Evolutionary conservation across 2,888 invertebrate genomes (phyloP), one percentile per base, ranked within the genome.

Genomic region (Dynastes maya): DNA sequence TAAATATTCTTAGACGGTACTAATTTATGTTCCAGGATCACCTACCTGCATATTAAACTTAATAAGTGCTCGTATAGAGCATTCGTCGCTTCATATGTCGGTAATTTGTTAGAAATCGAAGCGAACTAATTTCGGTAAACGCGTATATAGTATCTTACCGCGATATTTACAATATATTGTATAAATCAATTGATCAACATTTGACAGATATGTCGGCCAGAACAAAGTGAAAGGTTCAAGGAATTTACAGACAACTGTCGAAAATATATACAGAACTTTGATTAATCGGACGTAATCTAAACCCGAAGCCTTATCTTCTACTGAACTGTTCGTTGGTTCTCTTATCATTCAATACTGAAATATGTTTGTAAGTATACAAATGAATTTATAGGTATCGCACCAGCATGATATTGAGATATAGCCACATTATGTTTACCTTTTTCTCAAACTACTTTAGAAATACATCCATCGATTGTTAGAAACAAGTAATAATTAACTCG

Each of bases 201-300:
- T 67, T 67, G 67, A 67, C 67, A 67, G 67, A 67, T 67, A 22
- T 16, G 67, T 67, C 67, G 67, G 67, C 49, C 40, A 67, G 67
- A 67, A 67, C 67, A 67, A 67, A 67, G 67, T 67, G 22, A 67
- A 40, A 16, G 61, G 61, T 67, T 67, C 67, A 67, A 67, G 67
- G 67, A 67, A 67, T 67, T 16, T 40, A 67, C 67, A 45, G 67
- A 45, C 67, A 67, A 67, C 67, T 67, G 67, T 67, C 67, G n/a
- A 22, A 40, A 67, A 49, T 16, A 45, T 49, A 49, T 67, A 63
- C 45, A 49, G 37, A 76, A 61, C 51, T 45, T 75, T 75, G 49
- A 78, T 78, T 72, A 78, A 74, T 74, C 61, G 67, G 72, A 53
- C 16, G 55, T 49, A 78, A 78, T 74, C 55, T 78, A 78, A 53